Conservation (phyloP, 30 jellyfish, hydroid and myxozoan genomes). For the Aurelia coerulea region DNA sequence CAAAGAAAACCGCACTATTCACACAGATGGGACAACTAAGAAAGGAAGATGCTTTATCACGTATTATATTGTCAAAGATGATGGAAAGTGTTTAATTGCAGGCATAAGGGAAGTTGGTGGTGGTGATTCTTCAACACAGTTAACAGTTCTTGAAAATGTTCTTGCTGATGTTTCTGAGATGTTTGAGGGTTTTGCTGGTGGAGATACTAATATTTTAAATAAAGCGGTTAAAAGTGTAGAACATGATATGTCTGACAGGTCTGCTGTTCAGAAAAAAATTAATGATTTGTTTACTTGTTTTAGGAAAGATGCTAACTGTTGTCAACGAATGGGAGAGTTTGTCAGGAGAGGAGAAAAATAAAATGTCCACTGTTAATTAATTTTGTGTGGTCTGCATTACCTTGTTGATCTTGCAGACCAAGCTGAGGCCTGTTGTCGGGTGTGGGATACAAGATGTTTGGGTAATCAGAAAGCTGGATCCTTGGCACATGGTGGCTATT, state of each 20-base stretch:
- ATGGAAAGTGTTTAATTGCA: slow-evolving; percentile 19
- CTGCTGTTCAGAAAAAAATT: slow-evolving; percentile 47
- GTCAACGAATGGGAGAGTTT: slow-evolving; percentile 31
- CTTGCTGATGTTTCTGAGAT: slow-evolving; percentile 9
- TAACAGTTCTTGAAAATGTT: slow-evolving; percentile 24
- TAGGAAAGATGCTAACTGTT: slow-evolving; percentile 30
- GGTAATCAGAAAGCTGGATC: slow-evolving; percentile 59
- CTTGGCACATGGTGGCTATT: slow-evolving; percentile 58
- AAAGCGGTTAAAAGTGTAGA: slow-evolving; percentile 16
- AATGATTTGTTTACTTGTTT: slow-evolving; percentile 15
- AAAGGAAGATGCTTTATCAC: slow-evolving; percentile 22
- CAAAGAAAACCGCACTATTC: neutral
- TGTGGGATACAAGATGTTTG: slow-evolving; percentile 50
- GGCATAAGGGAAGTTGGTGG: slow-evolving; percentile 24
- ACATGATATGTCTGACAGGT: slow-evolving; percentile 5
- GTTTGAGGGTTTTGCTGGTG: neutral
- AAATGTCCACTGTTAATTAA: slow-evolving; percentile 1
- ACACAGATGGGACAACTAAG: slow-evolving; percentile 43
- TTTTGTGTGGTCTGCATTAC: slow-evolving; percentile 65
- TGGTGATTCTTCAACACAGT: slow-evolving; percentile 48
- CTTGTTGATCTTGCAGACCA: slow-evolving; percentile 70
- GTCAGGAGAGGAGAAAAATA: neutral
- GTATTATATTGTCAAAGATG: slow-evolving; percentile 28
- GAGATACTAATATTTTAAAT: neutral
- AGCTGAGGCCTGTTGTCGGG: slow-evolving; percentile 30